phyloP scores from a whole-genome alignment of 2,888 invertebrate genomes.

The Eupithecia vulgata region DNA sequence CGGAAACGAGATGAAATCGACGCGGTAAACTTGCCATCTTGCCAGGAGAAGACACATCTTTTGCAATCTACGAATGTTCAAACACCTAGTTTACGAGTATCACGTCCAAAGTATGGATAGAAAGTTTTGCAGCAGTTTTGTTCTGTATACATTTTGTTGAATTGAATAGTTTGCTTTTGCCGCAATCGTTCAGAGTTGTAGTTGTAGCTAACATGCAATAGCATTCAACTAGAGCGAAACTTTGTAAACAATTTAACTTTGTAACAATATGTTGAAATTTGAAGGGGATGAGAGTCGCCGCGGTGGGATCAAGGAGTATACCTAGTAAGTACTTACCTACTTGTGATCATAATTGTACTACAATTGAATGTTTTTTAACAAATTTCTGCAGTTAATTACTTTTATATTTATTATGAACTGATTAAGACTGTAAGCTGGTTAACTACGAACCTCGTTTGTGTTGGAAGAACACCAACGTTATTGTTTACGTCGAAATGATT shows the following conservation, averaged over 20 bases:
- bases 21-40: constrained; percentile 56
- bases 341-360: background rate
- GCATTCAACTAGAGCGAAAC: constrained; percentile 25
- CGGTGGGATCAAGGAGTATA: background rate
- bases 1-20: constrained; percentile 59
- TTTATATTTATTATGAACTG: background rate
- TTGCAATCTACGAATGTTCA: constrained; percentile 46
- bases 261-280: constrained; percentile 13
- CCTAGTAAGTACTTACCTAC: background rate
- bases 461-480: too few relatives aligned
- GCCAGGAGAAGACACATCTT: constrained; percentile 45
- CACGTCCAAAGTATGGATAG: constrained; percentile 16
- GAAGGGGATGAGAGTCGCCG: background rate
- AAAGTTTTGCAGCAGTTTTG: constrained; percentile 30
- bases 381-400: background rate
- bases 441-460: background rate
- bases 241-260: constrained; percentile 32
- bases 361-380: background rate
- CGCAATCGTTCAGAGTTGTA: constrained; percentile 24
- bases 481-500: background rate
- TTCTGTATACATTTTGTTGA: constrained; percentile 31
- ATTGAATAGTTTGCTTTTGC: constrained; percentile 31
- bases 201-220: constrained; percentile 25
- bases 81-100: constrained; percentile 43
- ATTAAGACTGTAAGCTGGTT: too few relatives aligned